phyloP scores from a whole-genome alignment of 2,113 vertebrate species.

The Alethe diademata region DNA sequence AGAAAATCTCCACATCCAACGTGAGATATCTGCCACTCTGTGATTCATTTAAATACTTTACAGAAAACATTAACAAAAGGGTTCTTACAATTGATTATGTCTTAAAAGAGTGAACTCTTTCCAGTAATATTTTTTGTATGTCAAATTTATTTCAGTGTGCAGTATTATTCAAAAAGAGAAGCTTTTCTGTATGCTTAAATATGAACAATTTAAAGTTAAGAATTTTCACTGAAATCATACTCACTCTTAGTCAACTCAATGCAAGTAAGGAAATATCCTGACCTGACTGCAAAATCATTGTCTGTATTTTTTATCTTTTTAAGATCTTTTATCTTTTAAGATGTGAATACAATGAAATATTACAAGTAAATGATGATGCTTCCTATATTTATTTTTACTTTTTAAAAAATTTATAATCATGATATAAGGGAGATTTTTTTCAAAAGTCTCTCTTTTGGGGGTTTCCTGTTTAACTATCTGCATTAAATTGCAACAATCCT shows the following conservation, averaged over 20 bases:
- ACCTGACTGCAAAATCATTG: neutral
- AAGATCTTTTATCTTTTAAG: neutral
- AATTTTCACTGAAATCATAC: neutral
- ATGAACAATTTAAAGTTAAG: neutral
- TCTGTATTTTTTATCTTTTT: neutral
- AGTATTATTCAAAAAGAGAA: neutral
- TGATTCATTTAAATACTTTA: neutral
- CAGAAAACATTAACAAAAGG: neutral
- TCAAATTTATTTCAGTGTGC: neutral
- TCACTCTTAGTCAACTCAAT: neutral
- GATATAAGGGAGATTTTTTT: neutral
- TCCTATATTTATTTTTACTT: neutral
- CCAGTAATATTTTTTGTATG: neutral
- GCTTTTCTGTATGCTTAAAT: neutral
- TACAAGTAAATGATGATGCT: neutral
- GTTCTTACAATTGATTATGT: neutral
- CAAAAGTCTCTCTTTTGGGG: neutral
- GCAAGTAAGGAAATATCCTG: neutral
- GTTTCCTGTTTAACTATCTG: neutral
- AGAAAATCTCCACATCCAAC: neutral
- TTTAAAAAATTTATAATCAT: neutral
- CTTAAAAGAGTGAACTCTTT: neutral
- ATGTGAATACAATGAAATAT: neutral
- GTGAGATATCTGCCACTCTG: neutral
- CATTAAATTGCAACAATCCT: neutral